Conservation (phyloP, 37 sponge, comb jelly and placozoan species). For the Crambe crambe region DNA sequence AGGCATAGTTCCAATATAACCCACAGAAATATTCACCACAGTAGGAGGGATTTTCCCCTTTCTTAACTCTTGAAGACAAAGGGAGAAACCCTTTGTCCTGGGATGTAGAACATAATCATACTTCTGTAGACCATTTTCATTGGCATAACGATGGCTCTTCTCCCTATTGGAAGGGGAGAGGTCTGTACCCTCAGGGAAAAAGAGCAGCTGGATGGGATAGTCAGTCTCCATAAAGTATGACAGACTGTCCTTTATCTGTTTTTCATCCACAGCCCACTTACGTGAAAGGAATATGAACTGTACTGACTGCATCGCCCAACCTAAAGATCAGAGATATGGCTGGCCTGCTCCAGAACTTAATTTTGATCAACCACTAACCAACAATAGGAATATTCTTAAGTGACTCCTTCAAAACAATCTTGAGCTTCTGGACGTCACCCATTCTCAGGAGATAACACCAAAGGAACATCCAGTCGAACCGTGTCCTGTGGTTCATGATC, state of each 20-base stretch:
- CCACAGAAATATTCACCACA: constrained; percentile 57
- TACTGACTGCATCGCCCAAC: constrained; percentile 83
- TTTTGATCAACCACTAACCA: too few species aligned
- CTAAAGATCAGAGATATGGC: constrained; percentile 38
- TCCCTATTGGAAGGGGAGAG: constrained; percentile 56
- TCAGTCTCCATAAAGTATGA: constrained; percentile 49
- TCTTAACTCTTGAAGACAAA: constrained; percentile 57
- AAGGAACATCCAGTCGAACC: constrained; percentile 92
- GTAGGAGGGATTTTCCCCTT: constrained; percentile 13
- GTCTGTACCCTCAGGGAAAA: constrained; percentile 97
- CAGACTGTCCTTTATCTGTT: constrained; percentile 32
- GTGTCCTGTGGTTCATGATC: constrained; percentile 90
- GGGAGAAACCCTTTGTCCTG: constrained; percentile 79
- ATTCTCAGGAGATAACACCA: constrained; percentile 74
- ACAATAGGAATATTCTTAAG: constrained; percentile 72
- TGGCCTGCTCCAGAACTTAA: too few species aligned
- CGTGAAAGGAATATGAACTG: constrained; percentile 80
- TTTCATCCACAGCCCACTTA: constrained; percentile 80
- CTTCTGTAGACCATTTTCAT: constrained; percentile 59
- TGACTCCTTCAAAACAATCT: constrained; percentile 76
- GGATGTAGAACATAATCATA: constrained; percentile 89
- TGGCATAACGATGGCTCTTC: constrained; percentile 64
- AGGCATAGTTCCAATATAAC: constrained; percentile 60
- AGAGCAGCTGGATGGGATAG: constrained; percentile 78
- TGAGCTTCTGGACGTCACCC: constrained; percentile 42